Percentiles rank a stretch among this genome's conserved stretches.
Evolutionary conservation across 2,797 vertebrate genomes (phyloP).

Genomic region (Cuculus canorus): DNA sequence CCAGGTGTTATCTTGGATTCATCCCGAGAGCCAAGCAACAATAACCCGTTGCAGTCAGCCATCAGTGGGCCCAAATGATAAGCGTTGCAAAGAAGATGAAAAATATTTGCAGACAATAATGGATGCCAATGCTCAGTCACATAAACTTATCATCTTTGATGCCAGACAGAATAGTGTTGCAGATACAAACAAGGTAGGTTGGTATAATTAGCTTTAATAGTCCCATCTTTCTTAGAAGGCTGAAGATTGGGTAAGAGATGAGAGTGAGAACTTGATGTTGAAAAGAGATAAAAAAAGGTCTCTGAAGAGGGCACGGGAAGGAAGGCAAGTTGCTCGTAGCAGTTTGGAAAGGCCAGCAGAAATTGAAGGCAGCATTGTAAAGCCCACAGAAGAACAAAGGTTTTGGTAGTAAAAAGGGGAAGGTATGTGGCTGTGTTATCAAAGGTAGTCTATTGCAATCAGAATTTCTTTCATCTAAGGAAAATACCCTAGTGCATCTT

Average conservation of each 20-base stretch:
- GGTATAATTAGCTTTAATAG: background rate
- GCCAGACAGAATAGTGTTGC: conserved; percentile 92
- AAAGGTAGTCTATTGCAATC: background rate
- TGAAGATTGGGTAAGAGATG: background rate
- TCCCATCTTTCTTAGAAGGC: background rate
- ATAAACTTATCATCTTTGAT: conserved; percentile 94
- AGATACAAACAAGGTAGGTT: conserved; percentile 89
- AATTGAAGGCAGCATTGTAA: background rate
- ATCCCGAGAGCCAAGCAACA: conserved; percentile 94
- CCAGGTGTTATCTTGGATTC: conserved; percentile 96
- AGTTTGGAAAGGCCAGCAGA: background rate
- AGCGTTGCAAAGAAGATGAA: conserved; percentile 95
- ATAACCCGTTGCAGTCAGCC: conserved; percentile 94
- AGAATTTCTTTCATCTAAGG: background rate
- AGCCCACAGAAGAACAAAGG: background rate
- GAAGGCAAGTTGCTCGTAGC: background rate
- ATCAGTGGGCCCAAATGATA: conserved; percentile 89
- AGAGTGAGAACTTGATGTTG: background rate
- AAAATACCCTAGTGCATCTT: background rate
- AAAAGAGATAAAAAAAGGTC: background rate
- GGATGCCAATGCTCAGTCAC: conserved; percentile 97
- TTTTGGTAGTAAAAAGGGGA: background rate
- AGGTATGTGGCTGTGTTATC: background rate
- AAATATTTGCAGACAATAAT: conserved; percentile 93
- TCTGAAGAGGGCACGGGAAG: background rate